Percentiles rank a stretch among this genome's conserved stretches.
phyloP scores from a whole-genome alignment of 2,888 invertebrate species.

The Vannuccia rotundouncinata region DNA sequence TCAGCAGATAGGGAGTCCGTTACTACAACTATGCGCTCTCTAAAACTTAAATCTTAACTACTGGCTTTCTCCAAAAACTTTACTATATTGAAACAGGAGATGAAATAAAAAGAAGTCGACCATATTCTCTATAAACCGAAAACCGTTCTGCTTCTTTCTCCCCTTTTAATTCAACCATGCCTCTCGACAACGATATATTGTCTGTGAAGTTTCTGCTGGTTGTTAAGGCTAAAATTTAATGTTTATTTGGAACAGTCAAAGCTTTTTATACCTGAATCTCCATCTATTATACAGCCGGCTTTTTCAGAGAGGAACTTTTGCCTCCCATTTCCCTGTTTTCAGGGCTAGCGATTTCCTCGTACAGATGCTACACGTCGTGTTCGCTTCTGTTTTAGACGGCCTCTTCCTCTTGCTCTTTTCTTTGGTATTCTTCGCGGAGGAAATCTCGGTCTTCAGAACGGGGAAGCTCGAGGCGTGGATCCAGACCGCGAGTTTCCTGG shows the following conservation, averaged over 20 bases:
- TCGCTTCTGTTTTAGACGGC: neutral
- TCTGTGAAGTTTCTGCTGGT: neutral
- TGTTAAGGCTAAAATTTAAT: neutral
- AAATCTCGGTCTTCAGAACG: neutral
- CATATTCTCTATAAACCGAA: neutral
- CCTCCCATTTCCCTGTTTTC: neutral
- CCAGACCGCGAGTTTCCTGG: neutral
- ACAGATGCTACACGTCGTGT: neutral
- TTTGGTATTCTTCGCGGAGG: neutral
- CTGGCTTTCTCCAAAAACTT: neutral
- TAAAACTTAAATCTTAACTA: too few relatives aligned
- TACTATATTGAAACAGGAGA: neutral
- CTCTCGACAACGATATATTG: neutral
- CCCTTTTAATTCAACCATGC: neutral
- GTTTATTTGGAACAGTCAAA: neutral
- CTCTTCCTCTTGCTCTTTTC: slow-evolving; percentile 1
- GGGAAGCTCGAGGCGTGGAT: slow-evolving; percentile 10
- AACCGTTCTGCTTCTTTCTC: neutral
- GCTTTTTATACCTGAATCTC: neutral
- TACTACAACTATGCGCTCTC: neutral
- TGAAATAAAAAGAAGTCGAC: neutral
- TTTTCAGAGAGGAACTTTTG: neutral
- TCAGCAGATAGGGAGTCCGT: neutral
- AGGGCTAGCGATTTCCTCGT: neutral
- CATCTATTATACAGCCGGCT: neutral